Evolutionary conservation across 2,888 invertebrate species (phyloP).

Genomic region (Agrotis puta): DNA sequence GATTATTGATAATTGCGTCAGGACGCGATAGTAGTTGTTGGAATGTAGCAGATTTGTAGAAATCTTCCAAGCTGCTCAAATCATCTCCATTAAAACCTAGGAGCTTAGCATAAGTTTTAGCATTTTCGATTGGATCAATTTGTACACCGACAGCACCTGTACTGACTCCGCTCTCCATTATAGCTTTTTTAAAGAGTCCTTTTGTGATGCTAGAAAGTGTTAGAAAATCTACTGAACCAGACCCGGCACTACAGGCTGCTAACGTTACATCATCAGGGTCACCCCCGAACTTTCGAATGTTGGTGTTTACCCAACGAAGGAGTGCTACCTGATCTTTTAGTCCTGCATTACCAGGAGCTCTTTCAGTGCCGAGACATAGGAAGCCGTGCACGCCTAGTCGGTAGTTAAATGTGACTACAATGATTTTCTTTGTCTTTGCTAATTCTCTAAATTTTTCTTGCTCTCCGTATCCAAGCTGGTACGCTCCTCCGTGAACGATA

Average conservation of each 20-base stretch:
- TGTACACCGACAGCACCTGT: constrained; percentile 71
- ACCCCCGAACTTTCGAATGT: constrained; percentile 79
- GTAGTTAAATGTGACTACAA: constrained; percentile 78
- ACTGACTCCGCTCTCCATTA: constrained; percentile 76
- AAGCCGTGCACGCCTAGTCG: constrained; percentile 77
- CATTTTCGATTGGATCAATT: constrained; percentile 74
- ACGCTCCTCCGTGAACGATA: constrained; percentile 84
- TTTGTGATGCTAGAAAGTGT: constrained; percentile 74
- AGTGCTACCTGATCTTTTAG: constrained; percentile 81
- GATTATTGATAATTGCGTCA: constrained; percentile 33
- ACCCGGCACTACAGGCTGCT: constrained; percentile 78
- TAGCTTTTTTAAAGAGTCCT: constrained; percentile 78
- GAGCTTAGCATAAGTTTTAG: constrained; percentile 72
- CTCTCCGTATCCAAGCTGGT: constrained; percentile 75
- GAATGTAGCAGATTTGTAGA: constrained; percentile 73
- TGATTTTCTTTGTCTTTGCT: constrained; percentile 67
- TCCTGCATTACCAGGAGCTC: constrained; percentile 81
- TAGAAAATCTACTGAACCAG: constrained; percentile 75
- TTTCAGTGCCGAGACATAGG: constrained; percentile 78
- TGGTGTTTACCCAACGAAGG: constrained; percentile 76
- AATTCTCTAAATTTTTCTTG: constrained; percentile 68
- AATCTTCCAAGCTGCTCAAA: constrained; percentile 72
- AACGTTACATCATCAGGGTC: constrained; percentile 80
- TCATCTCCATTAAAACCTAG: constrained; percentile 72
- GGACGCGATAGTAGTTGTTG: constrained; percentile 60